Conservation (phyloP, 2,113 vertebrate species). For the Plectropomus leopardus region DNA sequence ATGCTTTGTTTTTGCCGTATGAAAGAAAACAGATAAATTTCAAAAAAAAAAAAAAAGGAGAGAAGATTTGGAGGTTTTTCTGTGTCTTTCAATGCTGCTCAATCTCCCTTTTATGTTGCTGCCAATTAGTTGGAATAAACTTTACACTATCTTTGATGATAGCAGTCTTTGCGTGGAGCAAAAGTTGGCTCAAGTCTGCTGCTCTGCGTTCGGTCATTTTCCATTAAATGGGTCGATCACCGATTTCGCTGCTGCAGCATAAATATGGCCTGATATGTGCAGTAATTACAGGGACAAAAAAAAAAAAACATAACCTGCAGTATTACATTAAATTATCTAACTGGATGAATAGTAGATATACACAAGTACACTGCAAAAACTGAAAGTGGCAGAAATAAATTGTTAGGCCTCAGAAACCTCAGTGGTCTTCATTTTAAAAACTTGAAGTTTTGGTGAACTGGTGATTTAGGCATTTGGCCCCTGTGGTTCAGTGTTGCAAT, state of each 20-base stretch:
- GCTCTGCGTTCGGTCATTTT: conserved; percentile 18
- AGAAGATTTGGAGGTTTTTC: conserved; percentile 43
- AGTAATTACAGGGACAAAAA: background rate
- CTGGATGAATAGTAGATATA: background rate
- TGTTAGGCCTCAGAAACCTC: background rate
- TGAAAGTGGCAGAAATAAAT: background rate
- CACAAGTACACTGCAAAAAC: background rate
- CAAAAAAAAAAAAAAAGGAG: conserved; percentile 26
- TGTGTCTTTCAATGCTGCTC: conserved; percentile 67
- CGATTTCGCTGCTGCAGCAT: conserved; percentile 2
- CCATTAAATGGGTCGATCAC: conserved; percentile 46
- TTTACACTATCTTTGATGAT: conserved; percentile 71
- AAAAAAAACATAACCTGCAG: background rate
- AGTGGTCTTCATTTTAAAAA: too few relatives aligned
- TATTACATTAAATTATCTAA: background rate
- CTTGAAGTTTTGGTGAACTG: too few relatives aligned
- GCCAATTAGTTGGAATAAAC: conserved; percentile 79
- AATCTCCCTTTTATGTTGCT: conserved; percentile 75
- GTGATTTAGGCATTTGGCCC: too few relatives aligned
- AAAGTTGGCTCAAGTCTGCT: conserved; percentile 38
- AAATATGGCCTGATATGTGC: background rate
- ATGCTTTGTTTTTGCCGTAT: conserved; percentile 80
- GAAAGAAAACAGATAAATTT: conserved; percentile 76
- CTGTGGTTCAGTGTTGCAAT: too few relatives aligned
- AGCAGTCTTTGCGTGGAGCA: conserved; percentile 48